Percentiles rank a stretch among this genome's conserved stretches.
Evolutionary conservation across 2,113 vertebrate genomes (phyloP).

Genomic region (Todiramphus chloris): DNA sequence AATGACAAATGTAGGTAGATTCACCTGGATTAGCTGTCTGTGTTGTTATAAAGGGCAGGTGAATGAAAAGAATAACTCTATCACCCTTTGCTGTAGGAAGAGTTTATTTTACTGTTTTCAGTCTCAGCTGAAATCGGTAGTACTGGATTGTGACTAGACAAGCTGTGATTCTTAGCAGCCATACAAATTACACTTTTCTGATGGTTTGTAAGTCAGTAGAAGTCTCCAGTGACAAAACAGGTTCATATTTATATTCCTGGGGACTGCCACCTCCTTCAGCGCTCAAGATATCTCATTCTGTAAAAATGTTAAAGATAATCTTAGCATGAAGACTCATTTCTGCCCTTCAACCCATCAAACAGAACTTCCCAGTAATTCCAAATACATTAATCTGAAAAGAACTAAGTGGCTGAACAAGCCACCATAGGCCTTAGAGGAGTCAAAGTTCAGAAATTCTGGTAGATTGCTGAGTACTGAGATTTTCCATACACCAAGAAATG

Average conservation of each 20-base stretch:
- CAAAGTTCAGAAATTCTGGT: conserved; percentile 4
- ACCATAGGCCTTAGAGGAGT: conserved; percentile 43
- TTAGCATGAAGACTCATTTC: conserved; percentile 47
- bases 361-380: conserved; percentile 59
- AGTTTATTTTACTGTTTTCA: conserved; percentile 68
- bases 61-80: conserved; percentile 64
- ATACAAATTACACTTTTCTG: conserved; percentile 14
- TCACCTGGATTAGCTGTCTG: conserved; percentile 69
- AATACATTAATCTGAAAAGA: conserved; percentile 26
- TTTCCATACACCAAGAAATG: conserved; percentile 41
- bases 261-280: conserved; percentile 24
- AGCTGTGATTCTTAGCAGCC: conserved; percentile 61
- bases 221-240: conserved; percentile 37
- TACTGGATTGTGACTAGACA: conserved; percentile 53
- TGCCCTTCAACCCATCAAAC: conserved; percentile 13
- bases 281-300: conserved; percentile 36
- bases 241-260: conserved; percentile 59
- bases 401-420: conserved; percentile 43
- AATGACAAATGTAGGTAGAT: conserved; percentile 59
- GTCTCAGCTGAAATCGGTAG: conserved; percentile 55
- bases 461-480: neutral
- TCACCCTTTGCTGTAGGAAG: conserved; percentile 56
- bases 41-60: conserved; percentile 62
- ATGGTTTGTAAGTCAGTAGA: conserved; percentile 54
- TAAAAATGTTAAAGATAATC: conserved; percentile 55